Evolutionary conservation across 1,140 invertebrate genomes (phyloP).

Genomic region (Steinernema khuongi): DNA sequence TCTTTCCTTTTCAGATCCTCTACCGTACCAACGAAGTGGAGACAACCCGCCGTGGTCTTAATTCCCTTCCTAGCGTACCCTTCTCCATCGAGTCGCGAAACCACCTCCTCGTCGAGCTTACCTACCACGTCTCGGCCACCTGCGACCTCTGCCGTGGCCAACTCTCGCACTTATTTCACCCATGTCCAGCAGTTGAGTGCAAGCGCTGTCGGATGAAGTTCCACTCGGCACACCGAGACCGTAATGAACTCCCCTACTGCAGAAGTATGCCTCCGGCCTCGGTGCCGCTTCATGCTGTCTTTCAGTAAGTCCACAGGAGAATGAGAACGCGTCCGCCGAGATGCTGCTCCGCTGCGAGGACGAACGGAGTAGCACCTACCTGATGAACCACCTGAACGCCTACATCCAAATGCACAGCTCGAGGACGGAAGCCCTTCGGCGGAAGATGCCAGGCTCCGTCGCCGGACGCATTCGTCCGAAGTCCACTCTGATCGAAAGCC

Average conservation of each 20-base stretch:
- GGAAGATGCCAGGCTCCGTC: not conserved
- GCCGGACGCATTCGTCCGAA: not conserved
- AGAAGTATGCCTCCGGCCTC: slow-evolving; percentile 21
- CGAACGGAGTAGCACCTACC: not conserved
- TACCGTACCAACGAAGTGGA: not conserved
- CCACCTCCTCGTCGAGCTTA: slow-evolving; percentile 90
- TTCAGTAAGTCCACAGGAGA: not conserved
- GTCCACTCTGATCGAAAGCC: not conserved
- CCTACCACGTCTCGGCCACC: slow-evolving; percentile 92
- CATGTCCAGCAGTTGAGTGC: slow-evolving; percentile 90
- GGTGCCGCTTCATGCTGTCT: not conserved
- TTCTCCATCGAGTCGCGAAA: slow-evolving; percentile 62
- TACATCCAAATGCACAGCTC: not conserved
- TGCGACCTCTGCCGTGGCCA: slow-evolving; percentile 95
- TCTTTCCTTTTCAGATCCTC: not conserved
- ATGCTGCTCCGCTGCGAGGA: slow-evolving; percentile 14
- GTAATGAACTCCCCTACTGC: slow-evolving; percentile 20
- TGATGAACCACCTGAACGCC: not conserved
- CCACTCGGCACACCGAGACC: slow-evolving; percentile 28
- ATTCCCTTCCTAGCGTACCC: not conserved
- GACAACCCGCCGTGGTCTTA: not conserved
- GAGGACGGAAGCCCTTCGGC: not conserved
- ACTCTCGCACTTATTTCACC: slow-evolving; percentile 91
- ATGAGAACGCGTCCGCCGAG: not conserved
- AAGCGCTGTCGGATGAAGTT: slow-evolving; percentile 60